Conservation (phyloP, 2,797 vertebrate genomes). For the Mallotus villosus region DNA sequence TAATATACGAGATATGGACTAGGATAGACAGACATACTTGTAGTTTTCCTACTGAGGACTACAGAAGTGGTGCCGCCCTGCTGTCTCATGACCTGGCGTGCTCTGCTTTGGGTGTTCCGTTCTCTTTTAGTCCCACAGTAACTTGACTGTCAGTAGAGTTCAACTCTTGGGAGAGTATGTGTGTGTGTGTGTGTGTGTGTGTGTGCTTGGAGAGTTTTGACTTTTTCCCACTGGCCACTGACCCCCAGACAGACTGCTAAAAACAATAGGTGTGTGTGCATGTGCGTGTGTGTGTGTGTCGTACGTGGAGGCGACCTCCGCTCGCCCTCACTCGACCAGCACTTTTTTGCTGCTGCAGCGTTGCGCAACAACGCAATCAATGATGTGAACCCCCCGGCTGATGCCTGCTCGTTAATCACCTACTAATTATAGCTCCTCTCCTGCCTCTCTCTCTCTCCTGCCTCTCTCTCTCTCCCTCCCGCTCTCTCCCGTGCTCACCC, state of each 20-base stretch:
- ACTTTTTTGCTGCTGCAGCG: constrained; percentile 52
- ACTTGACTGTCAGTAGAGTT: too few relatives aligned
- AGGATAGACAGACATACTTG: too few relatives aligned
- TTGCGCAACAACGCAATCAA: constrained; percentile 68
- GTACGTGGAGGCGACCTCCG: constrained; percentile 45
- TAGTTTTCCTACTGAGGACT: too few relatives aligned
- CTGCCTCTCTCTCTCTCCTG: too few relatives aligned
- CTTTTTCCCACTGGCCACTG: not conserved
- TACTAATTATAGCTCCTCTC: constrained; percentile 70
- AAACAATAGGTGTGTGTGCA: not conserved
- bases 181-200: not conserved
- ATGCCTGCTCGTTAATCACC: constrained; percentile 74
- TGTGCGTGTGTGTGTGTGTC: not conserved
- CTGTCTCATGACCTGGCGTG: too few relatives aligned
- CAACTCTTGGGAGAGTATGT: not conserved
- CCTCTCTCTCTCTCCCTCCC: too few relatives aligned
- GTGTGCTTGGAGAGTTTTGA: not conserved
- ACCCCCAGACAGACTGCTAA: not conserved
- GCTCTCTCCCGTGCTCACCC: not conserved
- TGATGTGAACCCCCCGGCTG: constrained; percentile 66
- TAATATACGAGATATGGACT: too few relatives aligned
- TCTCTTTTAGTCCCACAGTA: too few relatives aligned
- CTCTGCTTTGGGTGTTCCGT: too few relatives aligned
- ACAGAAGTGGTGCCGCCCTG: too few relatives aligned
- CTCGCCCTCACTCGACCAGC: constrained; percentile 47